Evolutionary conservation across 1,140 invertebrate species (phyloP).

Genomic region (Drosophila micromelanica): DNA sequence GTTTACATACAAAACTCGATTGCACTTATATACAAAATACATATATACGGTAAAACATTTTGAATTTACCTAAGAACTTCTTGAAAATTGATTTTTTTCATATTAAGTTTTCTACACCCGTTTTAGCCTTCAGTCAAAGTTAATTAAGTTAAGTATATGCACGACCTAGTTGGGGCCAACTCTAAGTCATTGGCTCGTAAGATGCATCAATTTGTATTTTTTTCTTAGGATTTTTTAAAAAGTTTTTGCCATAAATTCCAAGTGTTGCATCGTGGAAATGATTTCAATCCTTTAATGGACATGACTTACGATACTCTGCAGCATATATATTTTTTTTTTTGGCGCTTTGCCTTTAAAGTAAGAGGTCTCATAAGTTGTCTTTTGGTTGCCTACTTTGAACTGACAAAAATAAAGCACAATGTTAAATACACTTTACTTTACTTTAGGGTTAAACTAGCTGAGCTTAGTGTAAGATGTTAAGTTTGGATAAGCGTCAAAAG

Average conservation of each 20-base stretch:
- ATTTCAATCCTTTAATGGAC: slow-evolving; percentile 53
- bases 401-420: slow-evolving; percentile 25
- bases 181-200: slow-evolving; percentile 12
- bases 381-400: slow-evolving; percentile 24
- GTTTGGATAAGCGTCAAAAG: slow-evolving; percentile 35
- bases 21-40: too few species aligned
- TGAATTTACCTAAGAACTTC: not conserved
- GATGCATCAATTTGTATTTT: slow-evolving; percentile 27
- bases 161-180: slow-evolving; percentile 17
- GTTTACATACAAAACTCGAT: too few species aligned
- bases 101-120: not conserved
- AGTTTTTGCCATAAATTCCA: slow-evolving; percentile 68
- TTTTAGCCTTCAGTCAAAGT: slow-evolving; percentile 25
- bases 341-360: slow-evolving; percentile 63
- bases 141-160: slow-evolving; percentile 47
- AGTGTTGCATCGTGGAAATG: slow-evolving; percentile 61
- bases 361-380: slow-evolving; percentile 51
- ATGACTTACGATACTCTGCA: slow-evolving; percentile 67
- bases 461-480: slow-evolving; percentile 31
- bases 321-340: slow-evolving; percentile 53
- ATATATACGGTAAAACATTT: not conserved
- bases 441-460: slow-evolving; percentile 28
- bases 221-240: not conserved
- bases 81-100: too few species aligned
- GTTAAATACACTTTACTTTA: slow-evolving; percentile 4